phyloP scores from a whole-genome alignment of 2,797 vertebrate species.

The Prunella strophiata region DNA sequence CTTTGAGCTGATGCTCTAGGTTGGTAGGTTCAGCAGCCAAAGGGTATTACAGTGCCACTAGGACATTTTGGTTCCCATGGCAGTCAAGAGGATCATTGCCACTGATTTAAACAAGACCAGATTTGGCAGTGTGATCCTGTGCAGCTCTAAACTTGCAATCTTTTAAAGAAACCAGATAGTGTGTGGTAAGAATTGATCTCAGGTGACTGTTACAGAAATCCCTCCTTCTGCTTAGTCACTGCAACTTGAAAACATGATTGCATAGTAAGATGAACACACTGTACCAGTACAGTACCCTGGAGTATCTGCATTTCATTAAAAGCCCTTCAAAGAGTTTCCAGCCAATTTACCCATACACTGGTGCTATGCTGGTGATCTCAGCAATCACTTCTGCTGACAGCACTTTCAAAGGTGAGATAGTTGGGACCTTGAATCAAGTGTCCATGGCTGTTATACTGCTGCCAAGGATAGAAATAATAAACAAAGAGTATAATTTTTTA shows the following conservation, averaged over 20 bases:
- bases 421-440: background rate
- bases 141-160: background rate
- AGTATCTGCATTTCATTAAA: background rate
- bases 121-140: background rate
- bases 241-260: background rate
- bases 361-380: background rate
- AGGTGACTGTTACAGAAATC: background rate
- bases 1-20: background rate
- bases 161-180: background rate
- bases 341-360: background rate
- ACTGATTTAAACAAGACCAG: background rate
- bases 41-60: background rate
- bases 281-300: background rate
- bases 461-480: background rate
- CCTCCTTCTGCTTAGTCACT: background rate
- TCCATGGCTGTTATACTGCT: background rate
- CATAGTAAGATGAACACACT: background rate
- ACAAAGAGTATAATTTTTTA: fast-evolving
- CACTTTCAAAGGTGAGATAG: background rate
- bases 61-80: background rate
- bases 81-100: background rate
- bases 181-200: background rate
- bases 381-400: background rate
- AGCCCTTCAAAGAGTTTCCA: background rate
- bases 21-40: background rate